Base-by-base conservation (phyloP, 1,140 invertebrate species). In the Bombus breviceps region DNA sequence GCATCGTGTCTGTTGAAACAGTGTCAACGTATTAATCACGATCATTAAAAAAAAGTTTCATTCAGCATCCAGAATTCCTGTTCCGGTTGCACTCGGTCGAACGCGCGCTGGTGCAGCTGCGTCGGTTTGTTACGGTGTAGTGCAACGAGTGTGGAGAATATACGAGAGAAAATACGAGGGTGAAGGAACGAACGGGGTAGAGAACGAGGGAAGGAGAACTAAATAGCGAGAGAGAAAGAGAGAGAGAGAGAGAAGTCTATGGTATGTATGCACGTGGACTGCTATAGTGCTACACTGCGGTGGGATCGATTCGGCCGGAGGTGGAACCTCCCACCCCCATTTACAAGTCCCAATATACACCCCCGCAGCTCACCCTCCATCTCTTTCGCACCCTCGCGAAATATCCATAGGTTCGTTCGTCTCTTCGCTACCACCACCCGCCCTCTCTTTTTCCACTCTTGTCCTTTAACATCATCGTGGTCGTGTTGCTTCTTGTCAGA, bases 281-380 rank as follows among this genome's bases (percentile, higher is more conserved):
- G 91, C 92, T 94, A 94, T 93, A 93, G 92, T 89, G 92, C 92
- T 92, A 92, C 92, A 94, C 92, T 94, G 94, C 94, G 93, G 93
- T 94, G 89, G 93, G 93, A 94, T 94, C 94, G 94, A 95, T 95
- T 95, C 93, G 93, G 86, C 89, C 90, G 91, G 93, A 92, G 93
- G 92, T 90, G 80, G 87, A 86, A 81, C 79, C 72, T 66, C 73
- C 84, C 81, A 75, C 88, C 81, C 73, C 81, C 92, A 92, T 94
- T 95, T 94, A 94, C 93, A 94, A 95, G 90, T 91, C 87, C 92
- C 92, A 93, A 94, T 93, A 94, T 94, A 93, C 92, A 92, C 87
- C 92, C 92, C 91, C 90, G 85, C 88, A 88, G 88, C 86, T 81
- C 78, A 84, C 81, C 76, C 86, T 86, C 81, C 81, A 81, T 89